Percentiles rank a stretch among this genome's conserved stretches.
Evolutionary conservation across 2,888 invertebrate species (phyloP).

Genomic region (Synergus itoensis): DNA sequence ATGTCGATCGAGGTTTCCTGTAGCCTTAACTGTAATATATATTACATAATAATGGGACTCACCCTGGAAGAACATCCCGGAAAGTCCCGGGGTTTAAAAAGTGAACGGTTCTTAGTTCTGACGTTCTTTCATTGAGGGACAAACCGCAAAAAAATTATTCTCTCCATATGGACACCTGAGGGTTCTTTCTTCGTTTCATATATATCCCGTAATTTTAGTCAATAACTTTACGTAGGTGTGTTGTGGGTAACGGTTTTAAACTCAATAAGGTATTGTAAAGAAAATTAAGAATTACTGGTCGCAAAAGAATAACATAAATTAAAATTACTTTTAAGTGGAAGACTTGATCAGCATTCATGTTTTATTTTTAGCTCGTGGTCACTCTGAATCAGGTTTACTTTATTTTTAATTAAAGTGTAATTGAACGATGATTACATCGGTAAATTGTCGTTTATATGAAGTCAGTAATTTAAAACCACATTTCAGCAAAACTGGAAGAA

Average conservation of each 20-base stretch:
- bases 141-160: conserved; percentile 13
- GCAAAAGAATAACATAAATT: background rate
- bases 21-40: background rate
- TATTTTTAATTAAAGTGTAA: conserved; percentile 27
- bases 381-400: conserved; percentile 20
- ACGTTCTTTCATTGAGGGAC: background rate
- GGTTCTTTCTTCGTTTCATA: background rate
- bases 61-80: conserved; percentile 1
- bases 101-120: background rate
- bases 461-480: background rate
- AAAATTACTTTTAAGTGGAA: conserved; percentile 14
- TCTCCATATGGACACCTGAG: background rate
- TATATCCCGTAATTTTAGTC: background rate
- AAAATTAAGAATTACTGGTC: conserved; percentile 3
- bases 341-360: conserved; percentile 5
- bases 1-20: conserved; percentile 56
- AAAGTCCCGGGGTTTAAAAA: background rate
- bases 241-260: background rate
- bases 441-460: conserved; percentile 5
- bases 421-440: conserved; percentile 5
- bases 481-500: background rate
- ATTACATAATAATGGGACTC: background rate
- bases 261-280: background rate
- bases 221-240: conserved; percentile 14
- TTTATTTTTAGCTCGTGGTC: conserved; percentile 14